Evolutionary conservation across 1,140 invertebrate genomes (phyloP).

Genomic region (Carcinoscorpius rotundicauda): DNA sequence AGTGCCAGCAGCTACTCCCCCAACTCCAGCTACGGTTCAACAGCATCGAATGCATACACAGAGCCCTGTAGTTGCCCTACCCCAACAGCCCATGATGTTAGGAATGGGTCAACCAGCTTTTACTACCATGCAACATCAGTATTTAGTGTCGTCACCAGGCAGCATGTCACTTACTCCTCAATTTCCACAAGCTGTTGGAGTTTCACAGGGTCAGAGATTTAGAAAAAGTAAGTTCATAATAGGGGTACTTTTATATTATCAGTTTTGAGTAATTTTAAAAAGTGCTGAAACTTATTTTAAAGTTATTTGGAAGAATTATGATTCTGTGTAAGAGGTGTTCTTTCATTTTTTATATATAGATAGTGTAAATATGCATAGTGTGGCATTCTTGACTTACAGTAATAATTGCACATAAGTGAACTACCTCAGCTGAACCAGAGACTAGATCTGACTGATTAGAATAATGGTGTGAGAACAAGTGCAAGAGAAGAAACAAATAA

Average conservation of each 20-base stretch:
- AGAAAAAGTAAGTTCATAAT: constrained; percentile 14
- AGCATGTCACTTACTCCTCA: constrained; percentile 9
- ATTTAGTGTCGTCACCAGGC: constrained; percentile 14
- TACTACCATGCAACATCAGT: constrained; percentile 16
- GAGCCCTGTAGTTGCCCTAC: constrained; percentile 18
- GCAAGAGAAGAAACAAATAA: too few species aligned
- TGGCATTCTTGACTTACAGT: too few species aligned
- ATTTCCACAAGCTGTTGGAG: constrained; percentile 11
- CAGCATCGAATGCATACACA: constrained; percentile 15
- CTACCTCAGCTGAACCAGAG: too few species aligned
- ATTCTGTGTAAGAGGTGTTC: too few species aligned
- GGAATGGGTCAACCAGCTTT: constrained; percentile 17
- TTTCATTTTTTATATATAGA: too few species aligned
- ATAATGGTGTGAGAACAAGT: too few species aligned
- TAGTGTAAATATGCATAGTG: too few species aligned
- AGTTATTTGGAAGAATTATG: too few species aligned
- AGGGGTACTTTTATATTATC: not conserved
- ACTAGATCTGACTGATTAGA: too few species aligned
- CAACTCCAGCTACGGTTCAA: constrained; percentile 3
- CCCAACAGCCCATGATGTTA: constrained; percentile 16
- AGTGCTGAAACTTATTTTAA: too few species aligned
- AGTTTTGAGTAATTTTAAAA: too few species aligned
- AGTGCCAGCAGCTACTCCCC: constrained; percentile 1
- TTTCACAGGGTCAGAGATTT: constrained; percentile 15
- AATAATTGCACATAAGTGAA: too few species aligned